Evolutionary conservation across 2,888 invertebrate species (phyloP).

Genomic region (Cremastinae sp.): DNA sequence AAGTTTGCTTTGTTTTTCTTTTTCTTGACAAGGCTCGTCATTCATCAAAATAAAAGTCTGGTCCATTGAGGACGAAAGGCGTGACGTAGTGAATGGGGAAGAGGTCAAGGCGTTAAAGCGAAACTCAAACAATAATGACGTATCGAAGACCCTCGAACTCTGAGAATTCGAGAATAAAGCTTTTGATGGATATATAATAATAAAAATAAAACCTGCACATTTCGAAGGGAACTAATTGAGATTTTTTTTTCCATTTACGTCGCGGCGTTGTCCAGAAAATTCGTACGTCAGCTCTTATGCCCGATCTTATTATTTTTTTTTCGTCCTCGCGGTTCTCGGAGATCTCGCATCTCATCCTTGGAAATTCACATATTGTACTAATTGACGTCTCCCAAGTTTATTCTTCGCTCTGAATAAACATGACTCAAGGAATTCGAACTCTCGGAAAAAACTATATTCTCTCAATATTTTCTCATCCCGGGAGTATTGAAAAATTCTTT

Average conservation of each 20-base stretch:
- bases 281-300: too few species aligned
- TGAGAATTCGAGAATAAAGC: neutral
- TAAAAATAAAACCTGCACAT: neutral
- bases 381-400: constrained; percentile 9
- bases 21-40: constrained; percentile 8
- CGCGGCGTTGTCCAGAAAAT: too few species aligned
- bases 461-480: neutral
- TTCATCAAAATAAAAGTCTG: constrained; percentile 6
- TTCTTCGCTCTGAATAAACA: constrained; percentile 45
- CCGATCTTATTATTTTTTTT: neutral
- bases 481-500: neutral
- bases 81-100: neutral
- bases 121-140: constrained; percentile 26
- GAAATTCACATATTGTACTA: constrained; percentile 11
- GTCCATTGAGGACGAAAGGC: neutral
- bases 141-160: constrained; percentile 2
- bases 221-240: constrained; percentile 5
- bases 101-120: constrained; percentile 23
- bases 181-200: neutral
- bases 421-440: constrained; percentile 4
- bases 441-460: neutral
- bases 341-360: constrained; percentile 14
- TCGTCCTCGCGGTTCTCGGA: neutral
- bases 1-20: constrained; percentile 1
- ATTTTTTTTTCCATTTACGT: constrained; percentile 7